Percentiles rank a stretch among this genome's conserved stretches.
Evolutionary conservation across 2,113 vertebrate genomes (phyloP).

Genomic region (Steatornis caripensis): DNA sequence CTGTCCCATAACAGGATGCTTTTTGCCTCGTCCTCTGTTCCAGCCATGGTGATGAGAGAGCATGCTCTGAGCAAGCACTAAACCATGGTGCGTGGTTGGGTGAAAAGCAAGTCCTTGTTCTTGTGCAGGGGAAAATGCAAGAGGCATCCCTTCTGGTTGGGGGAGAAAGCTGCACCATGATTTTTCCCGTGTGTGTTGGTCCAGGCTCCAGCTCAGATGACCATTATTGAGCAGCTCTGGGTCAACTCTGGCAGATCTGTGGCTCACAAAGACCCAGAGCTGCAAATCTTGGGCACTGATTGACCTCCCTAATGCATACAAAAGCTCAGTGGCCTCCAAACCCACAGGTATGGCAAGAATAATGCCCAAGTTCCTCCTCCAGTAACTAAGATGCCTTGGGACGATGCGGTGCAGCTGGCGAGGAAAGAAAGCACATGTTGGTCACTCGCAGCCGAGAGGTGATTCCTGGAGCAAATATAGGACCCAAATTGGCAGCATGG

Average conservation of each 20-base stretch:
- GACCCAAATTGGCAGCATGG: background rate
- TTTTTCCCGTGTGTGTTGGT: background rate
- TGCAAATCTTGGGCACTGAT: background rate
- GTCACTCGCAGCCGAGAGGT: background rate
- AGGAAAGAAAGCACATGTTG: background rate
- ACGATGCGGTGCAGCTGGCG: background rate
- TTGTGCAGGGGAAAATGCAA: background rate
- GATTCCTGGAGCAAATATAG: background rate
- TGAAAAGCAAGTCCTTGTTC: background rate
- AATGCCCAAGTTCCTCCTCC: background rate
- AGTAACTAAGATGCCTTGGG: background rate
- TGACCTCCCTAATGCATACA: background rate
- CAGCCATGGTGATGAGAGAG: background rate
- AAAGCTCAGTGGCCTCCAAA: background rate
- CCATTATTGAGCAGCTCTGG: background rate
- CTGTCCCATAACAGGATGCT: accelerated
- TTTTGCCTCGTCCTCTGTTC: background rate
- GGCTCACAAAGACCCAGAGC: background rate
- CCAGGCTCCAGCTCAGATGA: background rate
- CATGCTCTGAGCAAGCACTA: background rate
- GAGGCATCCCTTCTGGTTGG: background rate
- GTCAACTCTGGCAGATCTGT: background rate
- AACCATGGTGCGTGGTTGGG: accelerated
- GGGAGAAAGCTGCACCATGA: background rate
- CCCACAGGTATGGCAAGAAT: background rate